phyloP scores from a whole-genome alignment of 1,140 invertebrate genomes.

The Globodera ellingtonae region DNA sequence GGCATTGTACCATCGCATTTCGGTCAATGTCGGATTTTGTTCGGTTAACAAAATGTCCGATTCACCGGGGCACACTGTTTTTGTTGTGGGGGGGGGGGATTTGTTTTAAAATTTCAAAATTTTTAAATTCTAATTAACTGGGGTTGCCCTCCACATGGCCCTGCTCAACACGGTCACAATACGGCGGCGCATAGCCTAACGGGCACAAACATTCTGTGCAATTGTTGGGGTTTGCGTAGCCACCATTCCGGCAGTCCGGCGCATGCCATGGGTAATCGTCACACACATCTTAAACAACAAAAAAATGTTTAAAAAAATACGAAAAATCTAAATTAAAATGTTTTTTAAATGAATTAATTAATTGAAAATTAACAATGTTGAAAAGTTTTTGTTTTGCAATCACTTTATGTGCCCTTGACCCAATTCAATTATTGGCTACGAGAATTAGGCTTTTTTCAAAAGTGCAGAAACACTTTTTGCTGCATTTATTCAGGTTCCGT shows the following conservation, averaged over 20 bases:
- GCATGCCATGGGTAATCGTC: slow-evolving; percentile 18
- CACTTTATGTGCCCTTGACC: no score
- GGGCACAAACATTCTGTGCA: slow-evolving; percentile 24
- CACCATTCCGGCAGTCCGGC: slow-evolving; percentile 24
- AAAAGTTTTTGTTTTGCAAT: background rate
- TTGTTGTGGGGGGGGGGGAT: background rate
- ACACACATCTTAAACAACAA: slow-evolving; percentile 13
- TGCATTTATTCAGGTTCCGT: no score
- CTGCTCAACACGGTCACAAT: slow-evolving; percentile 13
- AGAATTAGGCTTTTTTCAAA: no score
- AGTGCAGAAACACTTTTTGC: no score
- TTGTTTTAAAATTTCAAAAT: background rate
- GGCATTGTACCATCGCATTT: slow-evolving; percentile 26
- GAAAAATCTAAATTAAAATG: background rate
- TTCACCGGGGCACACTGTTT: slow-evolving; percentile 24
- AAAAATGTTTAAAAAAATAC: background rate
- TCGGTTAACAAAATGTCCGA: slow-evolving; percentile 18
- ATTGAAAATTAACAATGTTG: background rate
- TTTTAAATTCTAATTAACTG: background rate
- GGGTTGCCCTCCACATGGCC: slow-evolving; percentile 9
- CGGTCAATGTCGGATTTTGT: slow-evolving; percentile 3
- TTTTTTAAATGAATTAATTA: background rate
- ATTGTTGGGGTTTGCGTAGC: slow-evolving; percentile 28
- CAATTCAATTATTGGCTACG: no score
- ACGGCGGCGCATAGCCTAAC: slow-evolving; percentile 3